Percentiles rank a stretch among this genome's conserved stretches.
phyloP scores from a whole-genome alignment of 2,113 vertebrate genomes.

The Castor canadensis region DNA sequence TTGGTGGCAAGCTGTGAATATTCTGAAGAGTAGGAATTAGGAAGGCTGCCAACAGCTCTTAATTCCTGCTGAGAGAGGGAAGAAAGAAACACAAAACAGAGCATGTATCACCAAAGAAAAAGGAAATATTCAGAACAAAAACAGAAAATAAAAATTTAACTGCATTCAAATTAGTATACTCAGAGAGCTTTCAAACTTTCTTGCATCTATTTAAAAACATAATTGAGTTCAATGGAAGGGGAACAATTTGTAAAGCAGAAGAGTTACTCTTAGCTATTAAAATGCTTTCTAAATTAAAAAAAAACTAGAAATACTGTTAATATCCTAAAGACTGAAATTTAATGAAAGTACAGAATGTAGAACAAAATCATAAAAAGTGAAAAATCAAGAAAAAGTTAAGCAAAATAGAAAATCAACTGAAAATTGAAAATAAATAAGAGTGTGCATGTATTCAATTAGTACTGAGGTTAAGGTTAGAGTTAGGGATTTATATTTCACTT shows the following conservation, averaged over 20 bases:
- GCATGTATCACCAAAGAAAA: not conserved
- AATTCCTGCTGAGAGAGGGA: constrained; percentile 11
- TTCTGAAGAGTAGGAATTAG: not conserved
- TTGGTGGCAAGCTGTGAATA: not conserved
- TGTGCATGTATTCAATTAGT: no score
- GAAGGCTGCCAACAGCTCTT: not conserved
- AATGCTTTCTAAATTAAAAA: not conserved
- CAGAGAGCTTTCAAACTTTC: not conserved
- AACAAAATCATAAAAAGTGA: not conserved
- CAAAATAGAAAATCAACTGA: not conserved
- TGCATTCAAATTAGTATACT: not conserved
- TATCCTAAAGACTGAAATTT: not conserved
- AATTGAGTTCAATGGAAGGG: not conserved
- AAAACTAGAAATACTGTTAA: not conserved
- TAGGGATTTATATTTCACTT: no score
- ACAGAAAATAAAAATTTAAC: not conserved
- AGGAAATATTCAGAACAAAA: not conserved
- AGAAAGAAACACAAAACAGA: constrained; percentile 27
- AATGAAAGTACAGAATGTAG: not conserved
- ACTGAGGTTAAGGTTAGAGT: not conserved
- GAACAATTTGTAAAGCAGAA: not conserved
- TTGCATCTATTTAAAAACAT: not conserved
- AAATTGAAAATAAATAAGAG: not conserved
- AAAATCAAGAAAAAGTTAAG: not conserved
- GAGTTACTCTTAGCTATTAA: not conserved